Percentiles rank a stretch among this genome's conserved stretches.
phyloP scores from a whole-genome alignment of 2,888 invertebrate species.

The Eulithis prunata region DNA sequence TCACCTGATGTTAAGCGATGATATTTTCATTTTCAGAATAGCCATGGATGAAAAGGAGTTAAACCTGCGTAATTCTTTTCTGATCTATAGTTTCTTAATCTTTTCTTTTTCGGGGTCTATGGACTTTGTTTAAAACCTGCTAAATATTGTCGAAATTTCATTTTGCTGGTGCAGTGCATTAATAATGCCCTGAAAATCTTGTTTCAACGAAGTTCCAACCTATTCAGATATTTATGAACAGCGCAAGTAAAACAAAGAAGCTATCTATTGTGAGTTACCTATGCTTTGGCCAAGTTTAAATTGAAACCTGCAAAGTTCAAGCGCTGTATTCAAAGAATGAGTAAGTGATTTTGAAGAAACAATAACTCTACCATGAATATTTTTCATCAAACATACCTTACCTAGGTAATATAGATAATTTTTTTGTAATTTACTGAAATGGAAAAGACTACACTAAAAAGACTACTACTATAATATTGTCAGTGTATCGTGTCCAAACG shows the following conservation, averaged over 20 bases:
- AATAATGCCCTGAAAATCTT: constrained; percentile 19
- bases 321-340: constrained; percentile 27
- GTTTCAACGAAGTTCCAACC: constrained; percentile 19
- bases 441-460: background rate
- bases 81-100: too few species aligned
- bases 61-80: too few species aligned
- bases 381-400: background rate
- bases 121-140: too few species aligned
- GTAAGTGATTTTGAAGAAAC: constrained; percentile 27
- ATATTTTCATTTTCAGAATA: too few species aligned
- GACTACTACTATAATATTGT: too few species aligned
- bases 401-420: too few species aligned
- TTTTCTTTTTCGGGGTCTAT: too few species aligned
- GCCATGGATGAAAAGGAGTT: too few species aligned
- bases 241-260: constrained; percentile 31
- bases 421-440: too few species aligned
- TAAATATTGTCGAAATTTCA: too few species aligned
- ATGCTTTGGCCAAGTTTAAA: constrained; percentile 40
- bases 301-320: constrained; percentile 36
- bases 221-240: constrained; percentile 28
- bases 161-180: constrained; percentile 2
- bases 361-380: background rate
- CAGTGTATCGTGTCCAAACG: too few species aligned
- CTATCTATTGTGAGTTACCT: constrained; percentile 33
- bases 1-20: too few species aligned